Conservation (phyloP, 2,888 invertebrate species). For the Eustalomyia histrio region DNA sequence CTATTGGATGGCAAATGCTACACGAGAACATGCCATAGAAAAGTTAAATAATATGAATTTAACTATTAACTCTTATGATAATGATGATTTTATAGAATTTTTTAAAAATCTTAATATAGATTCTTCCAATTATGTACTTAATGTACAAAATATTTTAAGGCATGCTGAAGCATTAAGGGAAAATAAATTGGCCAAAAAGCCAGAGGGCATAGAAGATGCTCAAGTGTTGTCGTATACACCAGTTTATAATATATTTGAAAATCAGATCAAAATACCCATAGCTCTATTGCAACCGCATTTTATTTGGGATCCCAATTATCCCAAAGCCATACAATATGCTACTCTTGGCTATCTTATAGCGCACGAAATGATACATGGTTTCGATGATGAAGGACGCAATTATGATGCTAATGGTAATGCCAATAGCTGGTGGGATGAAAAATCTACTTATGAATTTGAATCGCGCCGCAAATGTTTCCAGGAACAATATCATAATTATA, state of each 20-base stretch:
- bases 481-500: conserved; percentile 74
- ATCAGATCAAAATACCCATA: conserved; percentile 74
- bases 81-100: conserved; percentile 68
- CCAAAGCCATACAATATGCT: conserved; percentile 73
- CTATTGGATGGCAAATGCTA: conserved; percentile 73
- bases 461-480: conserved; percentile 74
- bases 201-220: conserved; percentile 58
- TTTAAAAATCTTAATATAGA: conserved; percentile 68
- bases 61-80: conserved; percentile 72
- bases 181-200: conserved; percentile 59
- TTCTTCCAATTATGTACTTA: conserved; percentile 69
- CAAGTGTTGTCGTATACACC: conserved; percentile 70
- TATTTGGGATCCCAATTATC: conserved; percentile 74
- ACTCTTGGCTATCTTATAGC: conserved; percentile 74
- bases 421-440: conserved; percentile 73
- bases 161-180: conserved; percentile 44
- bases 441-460: conserved; percentile 71
- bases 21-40: conserved; percentile 70
- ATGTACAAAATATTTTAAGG: conserved; percentile 70
- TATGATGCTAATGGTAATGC: conserved; percentile 71
- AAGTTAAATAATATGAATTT: conserved; percentile 72
- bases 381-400: conserved; percentile 74
- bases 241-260: conserved; percentile 70
- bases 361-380: conserved; percentile 76
- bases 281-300: conserved; percentile 74